A percentile compares a stretch with the other conserved stretches of the same genome.
Conservation (phyloP, 2,888 invertebrate genomes). For the Coleophora deauratella region DNA sequence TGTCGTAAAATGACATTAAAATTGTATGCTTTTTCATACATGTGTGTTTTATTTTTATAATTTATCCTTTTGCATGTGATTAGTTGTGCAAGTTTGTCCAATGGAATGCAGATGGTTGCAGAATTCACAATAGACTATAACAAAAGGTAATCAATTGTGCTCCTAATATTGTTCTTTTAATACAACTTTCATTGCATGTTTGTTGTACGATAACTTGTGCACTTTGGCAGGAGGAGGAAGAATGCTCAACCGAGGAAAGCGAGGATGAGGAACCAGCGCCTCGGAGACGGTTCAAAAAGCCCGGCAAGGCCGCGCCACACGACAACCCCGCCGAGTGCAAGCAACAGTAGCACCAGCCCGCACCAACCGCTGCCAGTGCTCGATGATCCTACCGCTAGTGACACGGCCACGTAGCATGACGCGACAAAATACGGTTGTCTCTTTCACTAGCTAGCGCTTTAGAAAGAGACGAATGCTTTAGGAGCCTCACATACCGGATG, state of each 20-base stretch:
- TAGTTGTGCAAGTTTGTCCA: conserved; percentile 25
- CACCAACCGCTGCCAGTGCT: neutral
- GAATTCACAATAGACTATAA: conserved; percentile 44
- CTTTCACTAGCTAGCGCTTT: no score
- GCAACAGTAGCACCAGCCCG: conserved; percentile 73
- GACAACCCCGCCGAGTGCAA: conserved; percentile 79
- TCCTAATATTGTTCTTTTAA: conserved; percentile 2
- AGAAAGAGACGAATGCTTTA: no score
- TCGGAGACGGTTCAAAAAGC: conserved; percentile 53
- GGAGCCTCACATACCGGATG: no score
- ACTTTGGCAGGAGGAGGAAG: conserved; percentile 59
- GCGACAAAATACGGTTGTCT: no score
- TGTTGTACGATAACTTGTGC: neutral
- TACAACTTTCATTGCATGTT: neutral
- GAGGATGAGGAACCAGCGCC: conserved; percentile 69
- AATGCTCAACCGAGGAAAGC: conserved; percentile 75
- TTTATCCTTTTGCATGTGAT: conserved; percentile 56
- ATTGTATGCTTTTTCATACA: conserved; percentile 63
- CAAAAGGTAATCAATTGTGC: conserved; percentile 20
- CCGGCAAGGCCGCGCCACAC: conserved; percentile 27
- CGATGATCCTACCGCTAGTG: neutral
- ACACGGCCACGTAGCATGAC: no score
- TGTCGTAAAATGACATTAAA: conserved; percentile 67
- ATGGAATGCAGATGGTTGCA: conserved; percentile 61
- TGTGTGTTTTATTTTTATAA: conserved; percentile 55